Base-by-base conservation (phyloP, 1,140 invertebrate species). In the Ceratina australensis region DNA sequence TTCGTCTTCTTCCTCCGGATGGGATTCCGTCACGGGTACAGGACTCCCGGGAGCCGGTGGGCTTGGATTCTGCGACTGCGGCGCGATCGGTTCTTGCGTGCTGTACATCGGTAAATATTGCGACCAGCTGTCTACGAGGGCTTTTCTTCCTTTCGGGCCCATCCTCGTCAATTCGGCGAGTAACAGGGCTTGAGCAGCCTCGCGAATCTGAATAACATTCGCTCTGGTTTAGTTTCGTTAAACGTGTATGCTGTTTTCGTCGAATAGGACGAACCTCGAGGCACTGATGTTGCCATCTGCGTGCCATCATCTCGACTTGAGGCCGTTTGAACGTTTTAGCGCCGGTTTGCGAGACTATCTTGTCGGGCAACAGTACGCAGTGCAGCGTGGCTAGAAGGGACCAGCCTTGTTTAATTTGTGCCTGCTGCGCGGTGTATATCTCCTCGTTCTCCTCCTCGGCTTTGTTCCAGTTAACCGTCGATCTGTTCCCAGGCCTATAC, bases 201-300 rank as follows among this genome's bases (percentile, higher is more conserved):
- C 98, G 13, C 99, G 93, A 33, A 97, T 95, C 95, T 95, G 24
- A 10, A n/a, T n/a, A 82, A 71, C 50, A 56, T 18, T 3, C 20
- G n/a, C 12, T 3, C 7, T 66, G 12, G 5, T 42, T 26, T 18
- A 18, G 1, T 33, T 33, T 22, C 24, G 10, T 42, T 42, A 42
- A 42, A n/a, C 47, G 47, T 49, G 47, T 49, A 49, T 54, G 16
- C 10, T 54, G 10, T 42, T 7, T 5, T 42, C 8, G 33, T 42
- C 5, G 33, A n/a, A n/a, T 10, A 42, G 10, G 33, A 78, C 80
- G 78, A 61, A 98, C 97, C 93, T 99, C 98, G 10, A 99, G 94
- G 92, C 98, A 99, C 80, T 98, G 96, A 93, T 99, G 98, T 91
- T 99, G 99, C 99, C 99, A 99, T 60, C 98, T 94, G 28, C 98